A percentile compares a stretch with the other conserved stretches of the same genome.
These are phyloP conservation scores for Elanoides forficatus DNA, from an alignment of 2,113 vertebrate genomes.

Conservation along the genomic window DNA sequence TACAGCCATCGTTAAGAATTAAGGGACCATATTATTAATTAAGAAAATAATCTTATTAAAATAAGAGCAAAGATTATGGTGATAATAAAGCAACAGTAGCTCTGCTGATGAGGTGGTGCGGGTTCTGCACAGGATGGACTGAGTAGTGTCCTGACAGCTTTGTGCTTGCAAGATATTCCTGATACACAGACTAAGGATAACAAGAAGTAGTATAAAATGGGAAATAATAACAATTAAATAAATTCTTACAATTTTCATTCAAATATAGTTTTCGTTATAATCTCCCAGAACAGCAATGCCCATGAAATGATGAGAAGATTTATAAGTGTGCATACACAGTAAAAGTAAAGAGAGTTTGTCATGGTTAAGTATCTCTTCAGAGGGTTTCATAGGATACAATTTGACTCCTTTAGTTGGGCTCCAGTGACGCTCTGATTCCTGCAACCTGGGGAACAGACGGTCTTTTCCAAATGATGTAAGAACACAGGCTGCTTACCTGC, in stretches of 20 bases:
- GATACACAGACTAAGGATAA: background rate
- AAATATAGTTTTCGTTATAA: background rate
- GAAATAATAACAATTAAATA: background rate
- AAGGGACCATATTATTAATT: background rate
- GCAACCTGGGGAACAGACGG: background rate
- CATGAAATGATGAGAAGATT: background rate
- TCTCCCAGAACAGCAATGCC: background rate
- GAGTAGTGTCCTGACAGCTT: background rate
- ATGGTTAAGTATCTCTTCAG: background rate
- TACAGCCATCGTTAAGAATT: background rate
- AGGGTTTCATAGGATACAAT: background rate
- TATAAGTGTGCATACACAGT: background rate
- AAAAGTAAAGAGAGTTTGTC: background rate
- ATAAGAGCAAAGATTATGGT: background rate
- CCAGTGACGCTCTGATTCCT: background rate
- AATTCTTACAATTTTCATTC: background rate
- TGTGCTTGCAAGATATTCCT: background rate
- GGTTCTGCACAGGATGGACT: background rate
- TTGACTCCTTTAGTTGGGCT: background rate
- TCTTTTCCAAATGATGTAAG: background rate
- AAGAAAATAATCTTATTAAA: background rate
- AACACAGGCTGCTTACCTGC: background rate
- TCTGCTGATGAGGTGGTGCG: background rate
- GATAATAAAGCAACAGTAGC: background rate
- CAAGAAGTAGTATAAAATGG: background rate